A percentile compares a stretch with the other conserved stretches of the same genome.
These are phyloP conservation scores for Leptopilina syphax DNA, from an alignment of 2,888 invertebrate species.

Conservation along the genomic window DNA sequence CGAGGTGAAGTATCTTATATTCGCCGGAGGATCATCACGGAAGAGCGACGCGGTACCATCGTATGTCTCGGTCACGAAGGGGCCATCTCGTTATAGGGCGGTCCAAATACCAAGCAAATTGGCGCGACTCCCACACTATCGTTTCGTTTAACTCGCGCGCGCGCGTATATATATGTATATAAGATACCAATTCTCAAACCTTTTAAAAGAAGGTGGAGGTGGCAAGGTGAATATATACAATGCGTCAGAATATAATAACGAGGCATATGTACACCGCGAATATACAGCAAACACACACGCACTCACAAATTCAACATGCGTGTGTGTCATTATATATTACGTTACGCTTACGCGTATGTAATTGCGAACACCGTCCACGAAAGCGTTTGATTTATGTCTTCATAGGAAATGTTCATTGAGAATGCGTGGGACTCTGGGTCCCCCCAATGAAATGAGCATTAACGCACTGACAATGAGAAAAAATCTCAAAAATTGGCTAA, in stretches of 20 bases:
- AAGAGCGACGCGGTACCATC: slow-evolving; percentile 37
- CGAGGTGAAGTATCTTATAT: slow-evolving; percentile 31
- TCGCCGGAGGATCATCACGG: slow-evolving; percentile 39
- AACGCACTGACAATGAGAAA: too few relatives aligned
- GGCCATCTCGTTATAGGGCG: slow-evolving; percentile 59
- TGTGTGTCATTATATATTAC: slow-evolving; percentile 71
- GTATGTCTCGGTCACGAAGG: slow-evolving; percentile 39
- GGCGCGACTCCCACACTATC: slow-evolving; percentile 72
- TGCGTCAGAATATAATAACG: slow-evolving; percentile 68
- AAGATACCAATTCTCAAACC: neutral
- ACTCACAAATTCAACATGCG: slow-evolving; percentile 44
- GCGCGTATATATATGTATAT: neutral
- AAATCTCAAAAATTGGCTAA: too few relatives aligned
- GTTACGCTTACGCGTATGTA: slow-evolving; percentile 73
- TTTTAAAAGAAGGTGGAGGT: slow-evolving; percentile 29
- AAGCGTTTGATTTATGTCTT: slow-evolving; percentile 75
- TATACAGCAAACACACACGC: slow-evolving; percentile 49
- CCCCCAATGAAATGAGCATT: neutral
- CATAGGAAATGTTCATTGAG: slow-evolving; percentile 62
- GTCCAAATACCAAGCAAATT: slow-evolving; percentile 73
- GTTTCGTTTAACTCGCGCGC: slow-evolving; percentile 53
- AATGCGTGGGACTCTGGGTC: slow-evolving; percentile 51
- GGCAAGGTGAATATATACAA: slow-evolving; percentile 57
- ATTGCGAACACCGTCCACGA: slow-evolving; percentile 75
- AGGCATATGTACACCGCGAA: slow-evolving; percentile 55